A percentile compares a stretch with the other conserved stretches of the same genome.
Evolutionary conservation across 2,797 vertebrate genomes (phyloP).

Genomic region (Sorex maritimensis): DNA sequence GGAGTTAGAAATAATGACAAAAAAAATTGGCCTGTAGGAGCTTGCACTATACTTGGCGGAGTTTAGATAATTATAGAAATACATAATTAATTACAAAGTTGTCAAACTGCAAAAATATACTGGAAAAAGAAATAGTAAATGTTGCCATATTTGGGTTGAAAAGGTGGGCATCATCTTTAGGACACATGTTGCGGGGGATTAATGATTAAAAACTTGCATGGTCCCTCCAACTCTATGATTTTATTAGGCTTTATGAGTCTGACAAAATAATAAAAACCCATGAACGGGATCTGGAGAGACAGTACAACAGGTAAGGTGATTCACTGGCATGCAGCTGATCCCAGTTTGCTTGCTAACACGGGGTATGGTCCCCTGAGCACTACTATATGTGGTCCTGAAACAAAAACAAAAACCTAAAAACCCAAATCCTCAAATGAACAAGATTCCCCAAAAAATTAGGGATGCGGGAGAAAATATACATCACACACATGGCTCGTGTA

Average conservation of each 20-base stretch:
- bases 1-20: background rate
- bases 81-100: slow-evolving; percentile 51
- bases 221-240: slow-evolving; percentile 8
- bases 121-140: slow-evolving; percentile 15
- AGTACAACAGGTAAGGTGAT: too few species aligned
- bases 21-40: slow-evolving; percentile 8
- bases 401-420: too few species aligned
- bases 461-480: background rate
- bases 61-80: slow-evolving; percentile 17
- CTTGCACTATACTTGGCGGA: background rate
- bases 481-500: background rate
- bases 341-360: too few species aligned
- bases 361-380: too few species aligned
- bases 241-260: background rate
- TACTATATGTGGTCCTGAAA: too few species aligned
- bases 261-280: slow-evolving; percentile 2
- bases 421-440: background rate
- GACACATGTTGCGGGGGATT: background rate
- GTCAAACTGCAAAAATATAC: background rate
- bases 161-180: background rate
- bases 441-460: slow-evolving; percentile 48
- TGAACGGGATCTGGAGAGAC: background rate
- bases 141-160: slow-evolving; percentile 31
- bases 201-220: background rate
- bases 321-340: too few species aligned